phyloP scores from a whole-genome alignment of 2,113 vertebrate species.

The Pedetes capensis region DNA sequence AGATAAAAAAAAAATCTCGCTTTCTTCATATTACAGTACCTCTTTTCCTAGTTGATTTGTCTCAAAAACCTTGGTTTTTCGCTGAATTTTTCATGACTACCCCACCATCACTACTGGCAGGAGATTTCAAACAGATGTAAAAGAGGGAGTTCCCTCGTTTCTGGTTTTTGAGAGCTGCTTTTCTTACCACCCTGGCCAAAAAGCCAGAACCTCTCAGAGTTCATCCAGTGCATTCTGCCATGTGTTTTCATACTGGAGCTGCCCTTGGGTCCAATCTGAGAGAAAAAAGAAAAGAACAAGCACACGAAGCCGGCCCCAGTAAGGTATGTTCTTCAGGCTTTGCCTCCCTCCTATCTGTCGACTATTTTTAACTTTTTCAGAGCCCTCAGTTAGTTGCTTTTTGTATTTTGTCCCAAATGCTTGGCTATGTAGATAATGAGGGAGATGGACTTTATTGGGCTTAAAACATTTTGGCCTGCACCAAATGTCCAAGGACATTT shows the following conservation, averaged over 20 bases:
- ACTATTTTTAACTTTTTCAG: background rate
- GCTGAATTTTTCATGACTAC: background rate
- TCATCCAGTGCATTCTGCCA: background rate
- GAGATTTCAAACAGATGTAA: background rate
- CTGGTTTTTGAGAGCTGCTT: background rate
- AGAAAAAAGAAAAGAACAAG: background rate
- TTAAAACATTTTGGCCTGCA: background rate
- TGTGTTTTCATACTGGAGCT: background rate
- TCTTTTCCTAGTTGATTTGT: slow-evolving; percentile 1
- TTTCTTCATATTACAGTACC: background rate
- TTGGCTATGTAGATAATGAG: background rate
- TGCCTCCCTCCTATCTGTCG: background rate
- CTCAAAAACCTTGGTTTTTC: background rate
- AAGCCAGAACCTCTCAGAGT: background rate
- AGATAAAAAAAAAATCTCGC: background rate
- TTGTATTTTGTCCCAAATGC: background rate
- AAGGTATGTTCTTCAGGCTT: background rate
- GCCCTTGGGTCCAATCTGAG: background rate
- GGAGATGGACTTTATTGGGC: background rate
- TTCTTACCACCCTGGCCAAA: background rate
- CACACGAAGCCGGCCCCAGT: background rate
- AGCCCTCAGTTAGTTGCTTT: background rate
- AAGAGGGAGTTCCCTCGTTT: background rate
- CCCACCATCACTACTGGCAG: background rate
- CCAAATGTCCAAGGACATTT: background rate